Percentiles rank a stretch among this genome's conserved stretches.
Conservation (phyloP, 2,797 vertebrate genomes). For the Eptatretus atami region DNA sequence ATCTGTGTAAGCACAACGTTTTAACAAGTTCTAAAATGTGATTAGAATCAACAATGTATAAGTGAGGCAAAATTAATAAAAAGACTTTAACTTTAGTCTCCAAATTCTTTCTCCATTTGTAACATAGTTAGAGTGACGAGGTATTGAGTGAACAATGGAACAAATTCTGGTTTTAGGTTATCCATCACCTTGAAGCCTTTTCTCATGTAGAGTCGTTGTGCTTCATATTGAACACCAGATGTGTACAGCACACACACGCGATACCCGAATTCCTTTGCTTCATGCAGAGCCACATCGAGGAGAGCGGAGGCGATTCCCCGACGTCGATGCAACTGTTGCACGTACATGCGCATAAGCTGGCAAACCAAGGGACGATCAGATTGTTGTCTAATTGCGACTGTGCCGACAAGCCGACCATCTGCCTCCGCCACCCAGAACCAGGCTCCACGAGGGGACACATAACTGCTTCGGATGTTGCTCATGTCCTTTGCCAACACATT, state of each 20-base stretch:
- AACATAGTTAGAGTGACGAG: too few species aligned
- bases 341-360: neutral
- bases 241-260: neutral
- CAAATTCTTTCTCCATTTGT: too few species aligned
- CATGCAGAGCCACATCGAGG: neutral
- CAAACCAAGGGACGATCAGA: neutral
- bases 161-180: neutral
- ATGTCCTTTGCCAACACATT: neutral
- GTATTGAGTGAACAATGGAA: neutral
- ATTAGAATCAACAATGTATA: too few species aligned
- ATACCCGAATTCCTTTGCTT: conserved; percentile 1
- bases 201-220: neutral
- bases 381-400: neutral
- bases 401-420: neutral
- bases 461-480: neutral
- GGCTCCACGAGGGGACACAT: neutral
- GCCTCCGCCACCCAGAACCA: neutral
- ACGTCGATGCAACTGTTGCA: neutral
- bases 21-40: too few species aligned
- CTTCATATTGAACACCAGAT: neutral
- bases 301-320: neutral
- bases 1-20: too few species aligned
- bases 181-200: neutral
- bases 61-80: too few species aligned
- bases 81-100: too few species aligned